Evolutionary conservation across 2,888 invertebrate species (phyloP).

Genomic region (Platynereis dumerilii): DNA sequence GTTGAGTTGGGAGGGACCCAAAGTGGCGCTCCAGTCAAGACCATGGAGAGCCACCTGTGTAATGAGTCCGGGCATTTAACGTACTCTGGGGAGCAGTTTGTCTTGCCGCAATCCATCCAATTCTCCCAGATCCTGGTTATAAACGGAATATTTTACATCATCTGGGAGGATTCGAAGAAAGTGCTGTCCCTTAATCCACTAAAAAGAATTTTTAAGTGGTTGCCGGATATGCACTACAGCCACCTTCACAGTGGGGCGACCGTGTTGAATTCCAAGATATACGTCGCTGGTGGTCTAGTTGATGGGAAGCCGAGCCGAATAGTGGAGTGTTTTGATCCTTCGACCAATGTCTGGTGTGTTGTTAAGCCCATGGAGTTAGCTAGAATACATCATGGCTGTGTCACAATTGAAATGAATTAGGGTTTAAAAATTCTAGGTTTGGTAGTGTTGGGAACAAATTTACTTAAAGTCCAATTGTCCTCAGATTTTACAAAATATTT

Average conservation of each 20-base stretch:
- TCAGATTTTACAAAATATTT: no score
- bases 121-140: conserved; percentile 56
- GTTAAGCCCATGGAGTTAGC: conserved; percentile 50
- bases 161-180: conserved; percentile 60
- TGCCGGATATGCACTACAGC: conserved; percentile 49
- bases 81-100: conserved; percentile 57
- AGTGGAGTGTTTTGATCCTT: conserved; percentile 58
- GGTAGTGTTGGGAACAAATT: no score
- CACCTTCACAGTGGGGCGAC: conserved; percentile 55
- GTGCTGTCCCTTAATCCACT: conserved; percentile 57
- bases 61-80: conserved; percentile 40
- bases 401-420: conserved; percentile 52
- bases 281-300: conserved; percentile 54
- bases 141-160: conserved; percentile 57
- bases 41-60: conserved; percentile 58
- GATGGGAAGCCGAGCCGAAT: conserved; percentile 49
- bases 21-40: conserved; percentile 46
- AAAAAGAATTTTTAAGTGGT: conserved; percentile 54
- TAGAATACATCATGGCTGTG: conserved; percentile 56
- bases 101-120: conserved; percentile 56
- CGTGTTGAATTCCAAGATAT: conserved; percentile 55
- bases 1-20: conserved; percentile 59
- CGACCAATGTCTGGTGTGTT: conserved; percentile 50
- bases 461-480: no score
- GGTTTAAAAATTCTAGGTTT: no score